These are phyloP conservation scores for Meloidogyne chitwoodi DNA, from an alignment of 1,140 invertebrate genomes.

Conservation along the genomic window DNA sequence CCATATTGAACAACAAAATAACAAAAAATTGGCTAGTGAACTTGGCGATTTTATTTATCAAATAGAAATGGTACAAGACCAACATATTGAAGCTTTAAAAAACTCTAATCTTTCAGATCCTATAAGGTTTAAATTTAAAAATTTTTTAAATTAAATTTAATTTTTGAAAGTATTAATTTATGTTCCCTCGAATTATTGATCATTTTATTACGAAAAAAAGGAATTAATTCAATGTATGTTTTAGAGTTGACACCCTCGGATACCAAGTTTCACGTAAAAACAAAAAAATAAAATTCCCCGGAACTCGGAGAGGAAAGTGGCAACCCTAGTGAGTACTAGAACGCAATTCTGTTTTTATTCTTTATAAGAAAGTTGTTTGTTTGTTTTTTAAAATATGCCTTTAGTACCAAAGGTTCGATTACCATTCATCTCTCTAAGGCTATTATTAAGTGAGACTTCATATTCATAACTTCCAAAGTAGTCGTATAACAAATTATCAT, in stretches of 20 bases:
- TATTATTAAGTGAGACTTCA: too few species aligned
- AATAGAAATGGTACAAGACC: conserved; percentile 30
- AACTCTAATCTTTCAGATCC: conserved; percentile 74
- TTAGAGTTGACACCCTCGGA: conserved; percentile 29
- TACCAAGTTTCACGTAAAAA: too few species aligned
- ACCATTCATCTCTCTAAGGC: too few species aligned
- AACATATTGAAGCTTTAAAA: conserved; percentile 68
- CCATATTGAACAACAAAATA: conserved; percentile 79
- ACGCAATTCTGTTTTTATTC: too few species aligned
- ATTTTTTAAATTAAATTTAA: neutral
- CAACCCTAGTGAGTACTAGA: too few species aligned
- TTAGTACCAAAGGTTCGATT: too few species aligned
- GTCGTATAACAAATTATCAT: too few species aligned
- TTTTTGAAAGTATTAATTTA: conserved; percentile 67
- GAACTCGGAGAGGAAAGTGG: too few species aligned
- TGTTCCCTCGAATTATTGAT: conserved; percentile 73
- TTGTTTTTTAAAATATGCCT: too few species aligned
- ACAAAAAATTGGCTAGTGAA: conserved; percentile 73
- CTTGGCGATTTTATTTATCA: conserved; percentile 69
- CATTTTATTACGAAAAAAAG: conserved; percentile 72
- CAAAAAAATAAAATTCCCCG: too few species aligned
- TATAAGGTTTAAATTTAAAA: conserved; percentile 52
- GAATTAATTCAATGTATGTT: conserved; percentile 42
- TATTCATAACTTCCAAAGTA: too few species aligned
- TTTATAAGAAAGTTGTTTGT: too few species aligned